Base-by-base conservation (phyloP, 2,113 vertebrate genomes). In the Malurus melanocephalus region DNA sequence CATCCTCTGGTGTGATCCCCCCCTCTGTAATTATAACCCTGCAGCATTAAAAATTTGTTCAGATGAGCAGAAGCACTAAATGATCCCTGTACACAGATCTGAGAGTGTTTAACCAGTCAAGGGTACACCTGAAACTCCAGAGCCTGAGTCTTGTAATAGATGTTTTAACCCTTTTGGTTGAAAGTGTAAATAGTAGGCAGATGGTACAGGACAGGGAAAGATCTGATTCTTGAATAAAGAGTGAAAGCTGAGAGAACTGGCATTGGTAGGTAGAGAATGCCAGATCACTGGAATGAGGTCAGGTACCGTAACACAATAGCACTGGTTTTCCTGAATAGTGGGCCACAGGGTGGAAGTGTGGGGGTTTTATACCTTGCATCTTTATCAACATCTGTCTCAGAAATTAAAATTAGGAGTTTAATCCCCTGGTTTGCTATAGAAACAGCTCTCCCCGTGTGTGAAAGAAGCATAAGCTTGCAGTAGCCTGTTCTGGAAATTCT, bases 401-500 rank as follows among this genome's bases (percentile, higher is more conserved):
- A 81, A 84, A 87, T 85, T 51, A 62, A 82, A 87, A 66, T 69
- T 21, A 78, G 49, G 30, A 62, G 24, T 76, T 89, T 76, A 77
- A 56, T 75, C 40, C 81, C 38, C 78, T 56, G 8, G 24, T 93
- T 88, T 83, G 15, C 62, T 79, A 48, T 18, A 80, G 87, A 62
- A 88, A 32, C 57, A 77, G 40, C 21, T 77, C n/a, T 59, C 72
- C 24, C 28, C 73, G 45, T 16, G 7, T 0, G 5, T 75, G 52
- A 55, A 87, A 80, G 67, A 77, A 69, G 45, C 27, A 28, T 13
- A 67, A 82, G 83, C 62, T 81, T 94, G 86, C 86, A 90, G 77
- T 65, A 80, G 71, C 81, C 71, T 82, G 66, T 84, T 81, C 74
- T 89, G 75, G 78, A 87, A 90, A 92, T 76, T 84, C 23, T 95